These are phyloP conservation scores for Axea sp. DNA, from an alignment of 2,888 invertebrate species.

Conservation along the genomic window DNA sequence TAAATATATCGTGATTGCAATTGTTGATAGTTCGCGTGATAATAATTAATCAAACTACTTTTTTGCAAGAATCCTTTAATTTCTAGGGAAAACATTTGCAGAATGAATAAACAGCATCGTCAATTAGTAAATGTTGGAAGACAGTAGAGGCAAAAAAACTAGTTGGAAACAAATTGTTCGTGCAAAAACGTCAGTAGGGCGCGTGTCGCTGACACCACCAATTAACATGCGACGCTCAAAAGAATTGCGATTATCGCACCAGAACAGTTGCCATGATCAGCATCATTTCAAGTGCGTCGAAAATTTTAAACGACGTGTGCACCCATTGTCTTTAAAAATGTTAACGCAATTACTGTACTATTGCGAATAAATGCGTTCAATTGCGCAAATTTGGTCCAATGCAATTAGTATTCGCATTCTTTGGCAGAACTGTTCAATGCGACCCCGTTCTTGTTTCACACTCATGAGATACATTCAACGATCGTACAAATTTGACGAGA, in stretches of 20 bases:
- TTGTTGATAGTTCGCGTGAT: no score
- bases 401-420: conserved; percentile 58
- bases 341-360: conserved; percentile 46
- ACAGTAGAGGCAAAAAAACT: not conserved
- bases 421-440: conserved; percentile 23
- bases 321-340: conserved; percentile 53
- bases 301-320: conserved; percentile 24
- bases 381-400: conserved; percentile 54
- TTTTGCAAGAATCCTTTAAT: no score
- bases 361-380: conserved; percentile 47
- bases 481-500: conserved; percentile 22
- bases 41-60: no score
- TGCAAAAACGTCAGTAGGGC: conserved; percentile 13
- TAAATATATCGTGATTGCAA: no score
- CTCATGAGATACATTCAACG: conserved; percentile 15
- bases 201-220: conserved; percentile 46
- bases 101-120: no score
- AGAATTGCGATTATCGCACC: conserved; percentile 12
- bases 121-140: no score
- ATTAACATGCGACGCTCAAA: conserved; percentile 37
- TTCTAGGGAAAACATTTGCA: no score
- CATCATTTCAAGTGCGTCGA: conserved; percentile 13
- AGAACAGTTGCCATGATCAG: conserved; percentile 1
- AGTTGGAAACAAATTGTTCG: conserved; percentile 20
- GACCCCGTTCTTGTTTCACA: conserved; percentile 48